Base-by-base conservation (phyloP, 2,113 vertebrate genomes). In the Vulpes ferrilata region DNA sequence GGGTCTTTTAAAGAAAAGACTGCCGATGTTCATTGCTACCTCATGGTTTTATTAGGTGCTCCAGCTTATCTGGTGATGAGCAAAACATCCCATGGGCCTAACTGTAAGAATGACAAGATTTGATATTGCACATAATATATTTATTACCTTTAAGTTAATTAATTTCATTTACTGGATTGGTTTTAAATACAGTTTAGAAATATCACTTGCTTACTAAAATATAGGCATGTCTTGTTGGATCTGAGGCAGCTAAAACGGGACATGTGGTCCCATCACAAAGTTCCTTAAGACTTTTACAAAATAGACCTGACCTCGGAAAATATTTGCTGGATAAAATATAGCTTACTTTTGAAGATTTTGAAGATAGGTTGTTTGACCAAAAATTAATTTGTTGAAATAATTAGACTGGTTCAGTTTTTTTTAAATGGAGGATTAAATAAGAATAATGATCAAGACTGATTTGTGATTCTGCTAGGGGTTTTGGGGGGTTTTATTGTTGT, bases 371-470 rank as follows among this genome's bases (percentile, higher is more conserved):
- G 11, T 76, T 88, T 65, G 10, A 35, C 22, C 71, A 90, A 30
- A 92, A 84, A 57, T 69, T 83, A 0, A 38, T 84, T 2, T 48
- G 12, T 62, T 53, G 20, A 53, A 95, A 11, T 88, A 79, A 32
- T 95, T 88, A 73, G 16, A 9, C 59, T 17, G 81, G 79, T 13
- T 0, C 0, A 2, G 38, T 30, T 60, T 32, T 64, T 20, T 69
- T 69, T n/a, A 0, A 69, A 57, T 48, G 80, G 57, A 32, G 38
- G 20, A 95, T 94, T 79, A 95, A 85, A 51, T 1, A 57, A 2
- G 13, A 27, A 82, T 59, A 59, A 2, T 22, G 95, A 96, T 59
- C 90, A 92, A 96, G 95, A 67, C 69, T 80, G 76, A n/a, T 85
- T 93, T 95, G 38, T 60, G 64, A 43, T 88, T 12, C 38, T 83